Evolutionary conservation across 2,113 vertebrate species (phyloP), one percentile per base, ranked within the genome.

Genomic region (Vicugna pacos): DNA sequence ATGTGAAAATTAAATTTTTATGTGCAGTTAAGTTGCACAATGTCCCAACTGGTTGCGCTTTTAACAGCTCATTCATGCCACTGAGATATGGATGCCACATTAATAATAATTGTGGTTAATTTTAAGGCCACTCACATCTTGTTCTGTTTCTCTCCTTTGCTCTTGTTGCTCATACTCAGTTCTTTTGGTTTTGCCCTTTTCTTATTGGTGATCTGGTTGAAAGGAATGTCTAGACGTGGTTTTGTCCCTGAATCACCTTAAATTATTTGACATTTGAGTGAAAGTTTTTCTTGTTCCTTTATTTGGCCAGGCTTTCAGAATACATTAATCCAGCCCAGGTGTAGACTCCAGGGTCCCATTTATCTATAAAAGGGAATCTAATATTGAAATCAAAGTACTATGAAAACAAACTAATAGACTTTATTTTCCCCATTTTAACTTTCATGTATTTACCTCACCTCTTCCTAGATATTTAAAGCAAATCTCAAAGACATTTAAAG

Each of bases 181-280:
- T 92, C 84, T 58, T 80, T 69, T 58, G 38, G 50, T 69, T 95
- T 58, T 93, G 46, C 22, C 30, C 22, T 93, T 89, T 82, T 64
- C 69, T 92, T 42, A 54, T 73, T 60, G 60, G 73, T 92, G 88
- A 95, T 70, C 67, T 82, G 84, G 56, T 76, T 91, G 80, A 83
- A 92, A 96, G 52, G 86, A 97, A 97, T 95, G 65, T 97, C 96
- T 93, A 38, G 12, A 75, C 26, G 87, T 80, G 67, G n/a, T 89
- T 87, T 77, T 90, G 56, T 20, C 50, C 54, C 76, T 84, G 81
- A 91, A 64, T 96, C 80, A 96, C n/a, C 58, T 72, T 93, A n/a
- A 76, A 88, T 88, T 84, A 83, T 87, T 95, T 91, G 24, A 93
- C n/a, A 75, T 58, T 42, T 73, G n/a, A 93, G 32, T 75, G 54